These are phyloP conservation scores for Drosophila busckii DNA, from an alignment of 1,140 invertebrate genomes.

Conservation along the genomic window DNA sequence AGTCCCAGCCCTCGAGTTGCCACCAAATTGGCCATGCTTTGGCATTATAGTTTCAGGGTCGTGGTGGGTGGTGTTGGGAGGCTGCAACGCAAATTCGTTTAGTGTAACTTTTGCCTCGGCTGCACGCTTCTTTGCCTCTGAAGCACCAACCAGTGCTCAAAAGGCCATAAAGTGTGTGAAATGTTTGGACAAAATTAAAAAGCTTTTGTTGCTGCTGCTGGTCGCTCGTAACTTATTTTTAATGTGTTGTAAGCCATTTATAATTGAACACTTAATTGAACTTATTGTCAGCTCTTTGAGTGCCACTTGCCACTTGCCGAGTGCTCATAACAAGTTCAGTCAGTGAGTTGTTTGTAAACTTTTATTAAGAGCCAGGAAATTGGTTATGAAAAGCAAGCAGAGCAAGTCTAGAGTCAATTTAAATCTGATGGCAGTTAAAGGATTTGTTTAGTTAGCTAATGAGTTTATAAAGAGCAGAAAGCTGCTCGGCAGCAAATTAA, in stretches of 20 bases:
- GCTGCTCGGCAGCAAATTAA: no score
- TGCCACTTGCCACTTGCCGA: no score
- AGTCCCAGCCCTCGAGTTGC: no score
- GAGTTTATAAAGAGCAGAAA: no score
- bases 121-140: slow-evolving; percentile 29
- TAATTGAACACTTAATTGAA: slow-evolving; percentile 69
- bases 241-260: slow-evolving; percentile 30
- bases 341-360: no score
- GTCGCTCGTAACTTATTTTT: slow-evolving; percentile 18
- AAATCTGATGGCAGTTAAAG: no score
- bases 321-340: no score
- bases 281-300: slow-evolving; percentile 41
- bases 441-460: no score
- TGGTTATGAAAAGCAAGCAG: no score
- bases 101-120: slow-evolving; percentile 41
- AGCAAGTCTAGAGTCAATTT: no score
- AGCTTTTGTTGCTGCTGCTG: slow-evolving; percentile 15
- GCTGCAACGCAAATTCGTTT: slow-evolving; percentile 61
- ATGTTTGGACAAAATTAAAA: slow-evolving; percentile 62
- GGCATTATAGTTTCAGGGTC: slow-evolving; percentile 33
- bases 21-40: slow-evolving; percentile 62
- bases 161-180: slow-evolving; percentile 59
- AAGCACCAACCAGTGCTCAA: no score
- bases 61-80: slow-evolving; percentile 2
- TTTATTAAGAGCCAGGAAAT: no score